A percentile compares a stretch with the other conserved stretches of the same genome.
phyloP scores from a whole-genome alignment of 2,888 invertebrate species.

The Napeogenes inachia region DNA sequence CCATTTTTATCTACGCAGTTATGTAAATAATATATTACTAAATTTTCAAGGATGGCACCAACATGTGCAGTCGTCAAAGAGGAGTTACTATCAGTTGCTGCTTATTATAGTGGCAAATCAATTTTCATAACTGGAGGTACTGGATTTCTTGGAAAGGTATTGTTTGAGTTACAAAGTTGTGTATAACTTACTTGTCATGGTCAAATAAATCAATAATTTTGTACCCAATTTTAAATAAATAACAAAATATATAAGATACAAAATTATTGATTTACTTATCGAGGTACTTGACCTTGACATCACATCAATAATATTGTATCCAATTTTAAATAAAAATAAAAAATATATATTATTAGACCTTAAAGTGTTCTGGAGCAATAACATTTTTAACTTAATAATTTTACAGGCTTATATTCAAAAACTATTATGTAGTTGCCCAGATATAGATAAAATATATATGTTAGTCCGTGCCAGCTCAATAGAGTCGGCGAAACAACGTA shows the following conservation, averaged over 20 bases:
- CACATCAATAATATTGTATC: too few species aligned
- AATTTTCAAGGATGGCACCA: neutral
- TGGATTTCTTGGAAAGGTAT: constrained; percentile 44
- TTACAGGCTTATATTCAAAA: constrained; percentile 7
- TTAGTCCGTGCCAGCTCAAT: constrained; percentile 10
- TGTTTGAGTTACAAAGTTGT: constrained; percentile 10
- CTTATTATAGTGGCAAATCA: constrained; percentile 42
- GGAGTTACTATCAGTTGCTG: constrained; percentile 25
- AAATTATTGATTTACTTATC: too few species aligned
- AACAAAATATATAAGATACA: too few species aligned
- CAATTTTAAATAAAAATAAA: too few species aligned
- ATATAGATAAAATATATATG: constrained; percentile 13
- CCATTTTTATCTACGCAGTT: too few species aligned
- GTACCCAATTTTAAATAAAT: too few species aligned
- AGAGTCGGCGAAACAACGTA: constrained; percentile 1
- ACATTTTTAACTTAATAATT: too few species aligned
- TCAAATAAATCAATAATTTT: too few species aligned
- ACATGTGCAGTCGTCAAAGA: neutral
- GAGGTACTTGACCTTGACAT: too few species aligned
- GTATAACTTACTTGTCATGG: too few species aligned
- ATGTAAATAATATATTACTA: neutral
- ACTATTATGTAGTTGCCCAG: constrained; percentile 15
- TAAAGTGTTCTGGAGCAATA: too few species aligned
- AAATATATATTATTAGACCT: too few species aligned
- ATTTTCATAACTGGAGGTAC: constrained; percentile 45